phyloP scores from a whole-genome alignment of 2,888 invertebrate species.

The Autographa pulchrina region DNA sequence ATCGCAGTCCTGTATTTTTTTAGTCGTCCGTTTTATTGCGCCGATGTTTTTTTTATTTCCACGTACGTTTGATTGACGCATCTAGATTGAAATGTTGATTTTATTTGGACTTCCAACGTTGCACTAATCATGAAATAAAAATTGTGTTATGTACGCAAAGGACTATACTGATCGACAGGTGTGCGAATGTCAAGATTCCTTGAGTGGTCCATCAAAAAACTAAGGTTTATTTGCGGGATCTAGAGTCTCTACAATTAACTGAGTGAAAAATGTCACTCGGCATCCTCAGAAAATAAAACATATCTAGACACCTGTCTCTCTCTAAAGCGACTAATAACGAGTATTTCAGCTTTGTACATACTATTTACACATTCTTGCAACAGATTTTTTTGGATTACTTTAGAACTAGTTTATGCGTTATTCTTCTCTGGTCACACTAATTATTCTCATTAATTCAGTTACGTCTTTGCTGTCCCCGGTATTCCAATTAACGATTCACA shows the following conservation, averaged over 20 bases:
- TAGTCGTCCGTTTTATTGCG: slow-evolving; percentile 45
- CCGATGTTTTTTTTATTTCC: slow-evolving; percentile 23
- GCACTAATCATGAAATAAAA: slow-evolving; percentile 46
- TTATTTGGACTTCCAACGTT: slow-evolving; percentile 1
- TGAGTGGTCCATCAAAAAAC: slow-evolving; percentile 78
- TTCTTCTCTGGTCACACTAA: slow-evolving; percentile 19
- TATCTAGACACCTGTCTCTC: slow-evolving; percentile 76
- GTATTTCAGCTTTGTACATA: slow-evolving; percentile 57
- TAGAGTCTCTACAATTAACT: slow-evolving; percentile 78
- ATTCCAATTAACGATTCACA: slow-evolving; percentile 39
- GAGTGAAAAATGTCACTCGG: slow-evolving; percentile 83
- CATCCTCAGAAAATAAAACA: slow-evolving; percentile 80
- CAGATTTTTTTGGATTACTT: slow-evolving; percentile 59
- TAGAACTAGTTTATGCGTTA: slow-evolving; percentile 50
- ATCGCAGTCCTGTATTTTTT: slow-evolving; percentile 53
- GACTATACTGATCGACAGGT: slow-evolving; percentile 71
- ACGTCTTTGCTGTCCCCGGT: slow-evolving; percentile 39
- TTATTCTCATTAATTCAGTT: slow-evolving; percentile 41
- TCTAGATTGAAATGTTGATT: slow-evolving; percentile 26
- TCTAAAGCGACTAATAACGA: slow-evolving; percentile 66
- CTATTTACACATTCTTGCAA: slow-evolving; percentile 58
- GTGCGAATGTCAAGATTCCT: slow-evolving; percentile 76
- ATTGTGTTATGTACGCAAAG: slow-evolving; percentile 56
- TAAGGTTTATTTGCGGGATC: slow-evolving; percentile 73
- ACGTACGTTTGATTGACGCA: slow-evolving; percentile 29